A percentile compares a stretch with the other conserved stretches of the same genome.
These are phyloP conservation scores for Brachionus rubens DNA, from an alignment of 1,140 invertebrate species.

Conservation along the genomic window DNA sequence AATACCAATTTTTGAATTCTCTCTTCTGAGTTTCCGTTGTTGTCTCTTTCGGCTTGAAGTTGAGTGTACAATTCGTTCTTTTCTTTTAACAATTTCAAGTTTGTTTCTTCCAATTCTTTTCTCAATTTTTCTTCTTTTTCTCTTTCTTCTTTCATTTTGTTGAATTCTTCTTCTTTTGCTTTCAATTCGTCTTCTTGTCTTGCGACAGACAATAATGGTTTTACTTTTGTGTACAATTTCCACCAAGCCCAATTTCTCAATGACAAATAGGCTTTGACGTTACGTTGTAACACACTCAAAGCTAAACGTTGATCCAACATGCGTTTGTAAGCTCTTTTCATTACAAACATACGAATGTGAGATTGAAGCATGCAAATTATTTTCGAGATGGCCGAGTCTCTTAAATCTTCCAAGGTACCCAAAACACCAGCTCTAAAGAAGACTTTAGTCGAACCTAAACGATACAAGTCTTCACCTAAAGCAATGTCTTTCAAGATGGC, in stretches of 20 bases:
- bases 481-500: conserved; percentile 73
- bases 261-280: conserved; percentile 95
- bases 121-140: conserved; percentile 89
- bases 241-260: conserved; percentile 99
- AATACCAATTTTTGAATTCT: conserved; percentile 83
- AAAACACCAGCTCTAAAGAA: conserved; percentile 99
- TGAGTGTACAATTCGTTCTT: conserved; percentile 82
- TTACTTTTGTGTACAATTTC: conserved; percentile 96
- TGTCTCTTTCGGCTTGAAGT: conserved; percentile 79
- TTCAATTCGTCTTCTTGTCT: conserved; percentile 97
- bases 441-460: conserved; percentile 93
- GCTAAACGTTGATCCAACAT: conserved; percentile 95
- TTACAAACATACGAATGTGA: conserved; percentile 81
- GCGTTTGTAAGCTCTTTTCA: conserved; percentile 86
- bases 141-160: conserved; percentile 85
- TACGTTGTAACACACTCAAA: conserved; percentile 94
- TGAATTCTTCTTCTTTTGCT: conserved; percentile 91
- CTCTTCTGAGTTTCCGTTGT: conserved; percentile 78
- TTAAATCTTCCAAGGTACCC: conserved; percentile 99
- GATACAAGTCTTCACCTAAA: conserved; percentile 80
- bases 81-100: conserved; percentile 75
- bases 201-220: conserved; percentile 95
- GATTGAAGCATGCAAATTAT: conserved; percentile 98
- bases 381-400: conserved; percentile 95
- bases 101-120: conserved; percentile 90